Conservation (phyloP, 2,113 vertebrate species). For the Prietella phreatophila region DNA sequence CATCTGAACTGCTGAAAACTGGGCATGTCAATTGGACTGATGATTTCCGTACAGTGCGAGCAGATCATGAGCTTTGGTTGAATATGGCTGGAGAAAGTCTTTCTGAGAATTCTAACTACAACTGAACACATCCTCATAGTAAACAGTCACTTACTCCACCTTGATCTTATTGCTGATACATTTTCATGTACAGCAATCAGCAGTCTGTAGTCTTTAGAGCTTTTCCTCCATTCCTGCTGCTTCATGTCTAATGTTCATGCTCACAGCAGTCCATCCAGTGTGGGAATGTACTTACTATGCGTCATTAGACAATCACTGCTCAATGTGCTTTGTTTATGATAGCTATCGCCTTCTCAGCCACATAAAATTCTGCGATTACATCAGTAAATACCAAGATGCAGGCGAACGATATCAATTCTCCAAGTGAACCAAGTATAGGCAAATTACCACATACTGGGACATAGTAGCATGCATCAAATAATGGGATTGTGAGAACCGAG, state of each 20-base stretch:
- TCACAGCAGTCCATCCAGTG: conserved; percentile 13
- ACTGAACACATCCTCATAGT: not conserved
- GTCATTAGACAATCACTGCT: conserved; percentile 29
- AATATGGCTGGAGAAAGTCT: conserved; percentile 22
- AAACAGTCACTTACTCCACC: not conserved
- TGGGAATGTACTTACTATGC: conserved; percentile 38
- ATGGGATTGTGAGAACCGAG: not conserved
- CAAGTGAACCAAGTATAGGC: conserved; percentile 28
- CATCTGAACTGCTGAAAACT: not conserved
- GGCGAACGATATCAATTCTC: conserved; percentile 15
- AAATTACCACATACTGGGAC: not conserved
- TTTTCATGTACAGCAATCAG: conserved; percentile 8
- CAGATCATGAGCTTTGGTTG: not conserved
- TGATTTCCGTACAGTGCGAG: not conserved
- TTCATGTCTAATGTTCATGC: not conserved
- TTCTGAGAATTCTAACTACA: not conserved
- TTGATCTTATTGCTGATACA: conserved; percentile 18
- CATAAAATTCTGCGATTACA: conserved; percentile 25
- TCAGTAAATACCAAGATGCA: conserved; percentile 27
- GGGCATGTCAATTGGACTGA: not conserved
- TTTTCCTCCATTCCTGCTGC: not conserved
- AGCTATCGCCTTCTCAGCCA: conserved; percentile 36
- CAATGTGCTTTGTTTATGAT: conserved; percentile 46
- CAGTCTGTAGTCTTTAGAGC: not conserved
- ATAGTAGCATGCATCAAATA: not conserved